Evolutionary conservation across 2,888 invertebrate genomes (phyloP), one percentile per base, ranked within the genome.

Genomic region (Xestobium rufovillosum): DNA sequence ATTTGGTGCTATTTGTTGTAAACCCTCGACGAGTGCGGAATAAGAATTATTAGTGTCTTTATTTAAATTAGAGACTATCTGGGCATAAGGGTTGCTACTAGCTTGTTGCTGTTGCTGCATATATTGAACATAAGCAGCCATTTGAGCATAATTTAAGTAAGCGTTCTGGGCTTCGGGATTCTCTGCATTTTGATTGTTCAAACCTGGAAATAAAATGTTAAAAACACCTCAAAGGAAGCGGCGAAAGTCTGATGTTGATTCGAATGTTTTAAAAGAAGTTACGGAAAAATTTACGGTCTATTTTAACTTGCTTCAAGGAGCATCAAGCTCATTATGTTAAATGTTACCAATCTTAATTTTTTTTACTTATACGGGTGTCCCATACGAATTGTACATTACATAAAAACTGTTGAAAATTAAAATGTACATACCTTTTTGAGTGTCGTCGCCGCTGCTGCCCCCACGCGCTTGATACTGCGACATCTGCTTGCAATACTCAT

Each of bases 401-500:
- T n/a, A n/a, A n/a, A n/a, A n/a, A n/a, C n/a, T n/a, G n/a, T n/a
- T n/a, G n/a, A n/a, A n/a, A n/a, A n/a, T n/a, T n/a, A n/a, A n/a
- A n/a, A n/a, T n/a, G n/a, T n/a, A n/a, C n/a, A 19, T 19, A 19
- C 23, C 23, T 19, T n/a, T n/a, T n/a, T 19, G 23, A 19, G 6
- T 19, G 41, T 50, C 49, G 2, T 48, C 49, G 8, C 49, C 53
- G 11, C 44, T 44, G 2, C 41, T 45, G 27, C 6, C 23, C 23
- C 6, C n/a, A 8, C 23, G 6, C 6, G 23, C 23, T 34, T 53
- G 50, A 42, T 49, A 53, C 27, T 60, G 53, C 8, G 58, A 56
- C 46, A 62, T 39, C 39, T 65, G 63, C 45, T 61, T 62, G 48
- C 61, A 65, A 44, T 65, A 65, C 42, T 65, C 64, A 37, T 64